Evolutionary conservation across 2,113 vertebrate species (phyloP).

Genomic region (Copsychus sechellarum): DNA sequence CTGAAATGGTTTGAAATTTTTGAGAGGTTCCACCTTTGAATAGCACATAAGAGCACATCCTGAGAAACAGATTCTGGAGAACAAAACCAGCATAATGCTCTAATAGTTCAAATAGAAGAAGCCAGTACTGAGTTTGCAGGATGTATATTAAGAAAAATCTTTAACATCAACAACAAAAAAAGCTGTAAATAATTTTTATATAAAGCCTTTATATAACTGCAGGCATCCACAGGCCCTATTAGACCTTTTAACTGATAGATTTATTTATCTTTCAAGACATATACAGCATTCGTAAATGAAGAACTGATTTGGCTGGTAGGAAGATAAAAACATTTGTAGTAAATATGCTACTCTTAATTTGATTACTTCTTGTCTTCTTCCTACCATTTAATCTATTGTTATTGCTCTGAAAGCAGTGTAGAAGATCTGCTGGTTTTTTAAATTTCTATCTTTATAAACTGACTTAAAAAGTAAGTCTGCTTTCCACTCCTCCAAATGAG

Average conservation of each 20-base stretch:
- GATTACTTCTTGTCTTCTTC: background rate
- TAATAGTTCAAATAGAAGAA: background rate
- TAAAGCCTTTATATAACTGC: background rate
- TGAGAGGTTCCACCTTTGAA: background rate
- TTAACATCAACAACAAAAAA: background rate
- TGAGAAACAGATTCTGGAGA: background rate
- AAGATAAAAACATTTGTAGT: background rate
- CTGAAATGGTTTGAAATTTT: background rate
- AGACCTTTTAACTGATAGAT: background rate
- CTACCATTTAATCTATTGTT: background rate
- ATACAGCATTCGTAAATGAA: background rate
- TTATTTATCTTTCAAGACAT: background rate
- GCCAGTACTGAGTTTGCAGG: background rate
- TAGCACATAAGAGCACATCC: background rate
- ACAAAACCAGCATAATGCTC: background rate
- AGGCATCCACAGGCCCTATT: background rate
- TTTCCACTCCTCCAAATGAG: background rate
- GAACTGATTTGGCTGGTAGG: background rate
- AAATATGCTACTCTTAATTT: background rate
- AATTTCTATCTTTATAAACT: background rate
- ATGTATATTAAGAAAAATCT: background rate
- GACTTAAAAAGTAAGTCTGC: background rate
- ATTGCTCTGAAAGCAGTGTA: background rate
- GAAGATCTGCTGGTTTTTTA: background rate
- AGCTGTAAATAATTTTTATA: background rate